Conservation (phyloP, 2,113 vertebrate species). For the Pedionomus torquatus region DNA sequence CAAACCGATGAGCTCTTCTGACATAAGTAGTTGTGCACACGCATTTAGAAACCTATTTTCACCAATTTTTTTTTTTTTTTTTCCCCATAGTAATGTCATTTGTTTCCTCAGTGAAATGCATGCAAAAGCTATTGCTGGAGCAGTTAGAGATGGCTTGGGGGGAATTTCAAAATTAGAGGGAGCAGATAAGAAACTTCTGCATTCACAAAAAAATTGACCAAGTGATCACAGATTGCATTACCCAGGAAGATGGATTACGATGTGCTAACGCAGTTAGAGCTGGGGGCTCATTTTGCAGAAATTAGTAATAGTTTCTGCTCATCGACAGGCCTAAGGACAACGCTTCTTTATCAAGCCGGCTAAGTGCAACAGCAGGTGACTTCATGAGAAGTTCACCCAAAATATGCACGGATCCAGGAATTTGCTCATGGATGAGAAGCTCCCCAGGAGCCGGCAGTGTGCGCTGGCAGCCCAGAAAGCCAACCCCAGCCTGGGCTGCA, state of each 20-base stretch:
- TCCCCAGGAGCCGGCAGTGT: too few species aligned
- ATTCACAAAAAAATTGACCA: neutral
- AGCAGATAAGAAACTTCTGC: neutral
- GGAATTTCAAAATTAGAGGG: neutral
- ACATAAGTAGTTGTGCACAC: neutral
- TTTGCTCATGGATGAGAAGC: too few species aligned
- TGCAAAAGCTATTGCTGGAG: neutral
- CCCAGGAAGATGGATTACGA: neutral
- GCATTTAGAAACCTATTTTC: neutral
- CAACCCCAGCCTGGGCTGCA: too few species aligned
- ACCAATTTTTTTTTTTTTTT: neutral
- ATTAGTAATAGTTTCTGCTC: neutral
- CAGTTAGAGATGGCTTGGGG: neutral
- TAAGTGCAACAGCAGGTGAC: neutral
- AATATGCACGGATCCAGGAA: neutral
- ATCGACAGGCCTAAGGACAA: accelerated
- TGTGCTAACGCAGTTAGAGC: neutral
- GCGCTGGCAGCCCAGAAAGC: too few species aligned
- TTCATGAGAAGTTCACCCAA: neutral
- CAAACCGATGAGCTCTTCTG: neutral
- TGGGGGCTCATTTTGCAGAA: neutral
- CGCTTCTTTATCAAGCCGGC: accelerated
- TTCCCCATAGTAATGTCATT: neutral
- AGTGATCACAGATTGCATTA: neutral
- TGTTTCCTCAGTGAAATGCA: neutral